Base-by-base conservation (phyloP, 2,888 invertebrate species). In the Apomyelois bistriatella region DNA sequence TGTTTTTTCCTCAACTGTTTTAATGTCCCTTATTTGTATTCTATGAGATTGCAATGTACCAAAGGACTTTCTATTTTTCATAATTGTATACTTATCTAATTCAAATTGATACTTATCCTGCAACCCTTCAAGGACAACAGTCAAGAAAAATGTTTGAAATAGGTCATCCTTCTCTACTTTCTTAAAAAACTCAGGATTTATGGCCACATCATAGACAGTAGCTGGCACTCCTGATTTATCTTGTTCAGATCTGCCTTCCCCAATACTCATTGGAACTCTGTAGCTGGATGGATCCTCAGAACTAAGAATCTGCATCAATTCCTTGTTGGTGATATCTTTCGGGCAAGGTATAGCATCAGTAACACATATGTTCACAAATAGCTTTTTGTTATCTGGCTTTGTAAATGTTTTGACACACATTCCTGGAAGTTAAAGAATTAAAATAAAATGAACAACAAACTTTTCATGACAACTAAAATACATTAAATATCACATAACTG, bases 231-330 rank as follows among this genome's bases (percentile, higher is more conserved):
- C 95, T 50, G 93, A 91, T 77, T 96, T 97, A 75, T 97, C 97
- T 16, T 88, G 82, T 70, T 96, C 97, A 5, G 92, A 91, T 63
- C 95, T 94, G 3, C 95, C 93, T 71, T 95, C 95, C 0, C 97
- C 97, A 59, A 98, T 94, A 76, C 97, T 97, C 96, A 98, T 96
- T 0, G 98, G 98, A 42, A 98, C 94, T 58, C 95, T 90, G 79
- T 93, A 98, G 46, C 92, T 92, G 3, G 93, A 92, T 0, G 94
- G 93, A 48, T 94, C 94, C 53, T 93, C 92, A 0, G 94, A 94
- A 57, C 92, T 91, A 17, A 96, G 79, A 52, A 96, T 92, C 54
- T 92, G 90, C 61, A 93, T 86, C 1, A 97, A 87, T 66, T 96
- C 94, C 52, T 93, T 93, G 73, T 94, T 93, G 1, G 92, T 91